Evolutionary conservation across 2,888 invertebrate genomes (phyloP).

Genomic region (Sinopyrophorus schimmeli): DNA sequence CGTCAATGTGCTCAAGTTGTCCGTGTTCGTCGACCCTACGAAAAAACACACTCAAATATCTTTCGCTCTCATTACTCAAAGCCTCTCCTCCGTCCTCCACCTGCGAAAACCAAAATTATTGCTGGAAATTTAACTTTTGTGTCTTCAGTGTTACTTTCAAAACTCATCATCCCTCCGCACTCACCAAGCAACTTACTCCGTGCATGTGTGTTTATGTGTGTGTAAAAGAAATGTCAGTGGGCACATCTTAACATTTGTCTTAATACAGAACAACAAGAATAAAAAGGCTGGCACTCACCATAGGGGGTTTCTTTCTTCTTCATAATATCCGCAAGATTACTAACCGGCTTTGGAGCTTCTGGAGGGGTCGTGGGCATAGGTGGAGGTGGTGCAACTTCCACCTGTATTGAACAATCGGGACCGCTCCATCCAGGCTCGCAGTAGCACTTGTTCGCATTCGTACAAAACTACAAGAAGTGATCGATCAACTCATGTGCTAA

Average conservation of each 20-base stretch:
- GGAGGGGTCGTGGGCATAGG: slow-evolving; percentile 62
- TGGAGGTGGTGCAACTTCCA: slow-evolving; percentile 65
- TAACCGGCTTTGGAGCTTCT: slow-evolving; percentile 59
- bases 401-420: slow-evolving; percentile 80
- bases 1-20: slow-evolving; percentile 85
- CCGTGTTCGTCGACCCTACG: slow-evolving; percentile 75
- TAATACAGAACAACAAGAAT: too few relatives aligned
- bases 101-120: too few relatives aligned
- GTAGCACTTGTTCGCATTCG: slow-evolving; percentile 89
- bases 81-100: too few relatives aligned
- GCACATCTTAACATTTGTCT: too few relatives aligned
- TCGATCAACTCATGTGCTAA: too few relatives aligned
- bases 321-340: slow-evolving; percentile 66
- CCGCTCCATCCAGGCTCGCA: slow-evolving; percentile 89
- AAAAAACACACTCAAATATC: slow-evolving; percentile 43
- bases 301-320: slow-evolving; percentile 91
- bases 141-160: too few relatives aligned
- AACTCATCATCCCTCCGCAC: too few relatives aligned
- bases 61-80: not conserved
- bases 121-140: too few relatives aligned
- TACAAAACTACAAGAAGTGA: slow-evolving; percentile 72
- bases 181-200: too few relatives aligned
- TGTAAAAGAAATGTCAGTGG: too few relatives aligned
- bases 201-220: too few relatives aligned
- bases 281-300: slow-evolving; percentile 71